Evolutionary conservation across 2,888 invertebrate genomes (phyloP).

Genomic region (Rotaria macrura): DNA sequence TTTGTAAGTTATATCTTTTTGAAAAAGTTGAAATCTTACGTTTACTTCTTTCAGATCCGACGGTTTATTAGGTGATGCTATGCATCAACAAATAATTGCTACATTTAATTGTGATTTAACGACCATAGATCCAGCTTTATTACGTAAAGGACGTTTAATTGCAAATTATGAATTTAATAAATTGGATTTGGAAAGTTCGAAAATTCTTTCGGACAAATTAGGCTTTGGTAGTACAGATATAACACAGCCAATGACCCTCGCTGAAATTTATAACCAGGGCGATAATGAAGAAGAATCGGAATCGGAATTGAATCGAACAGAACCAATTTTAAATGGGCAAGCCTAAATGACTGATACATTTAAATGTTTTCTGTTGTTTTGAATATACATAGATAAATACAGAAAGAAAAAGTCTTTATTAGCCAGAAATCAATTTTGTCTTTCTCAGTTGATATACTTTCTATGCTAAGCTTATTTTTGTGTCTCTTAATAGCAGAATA

Average conservation of each 20-base stretch:
- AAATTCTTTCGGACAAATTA: not conserved
- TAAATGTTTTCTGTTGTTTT: too few relatives aligned
- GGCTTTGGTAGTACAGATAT: not conserved
- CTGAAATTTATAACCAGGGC: not conserved
- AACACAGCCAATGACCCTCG: not conserved
- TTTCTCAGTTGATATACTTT: too few relatives aligned
- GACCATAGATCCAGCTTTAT: conserved; percentile 5
- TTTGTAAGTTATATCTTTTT: not conserved
- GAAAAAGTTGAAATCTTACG: not conserved
- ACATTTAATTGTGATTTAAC: conserved; percentile 17
- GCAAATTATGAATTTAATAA: conserved; percentile 19
- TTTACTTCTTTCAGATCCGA: not conserved
- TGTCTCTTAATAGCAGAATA: not conserved
- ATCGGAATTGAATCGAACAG: not conserved
- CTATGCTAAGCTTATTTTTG: not conserved
- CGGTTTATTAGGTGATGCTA: conserved; percentile 10
- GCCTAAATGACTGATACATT: not conserved
- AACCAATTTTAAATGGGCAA: not conserved
- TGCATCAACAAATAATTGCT: conserved; percentile 10
- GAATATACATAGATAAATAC: too few relatives aligned
- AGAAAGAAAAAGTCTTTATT: too few relatives aligned
- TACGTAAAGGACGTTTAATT: conserved; percentile 11
- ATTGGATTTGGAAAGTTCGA: not conserved
- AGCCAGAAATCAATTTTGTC: too few relatives aligned
- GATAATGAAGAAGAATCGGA: not conserved